A percentile compares a stretch with the other conserved stretches of the same genome.
These are phyloP conservation scores for Beris morrisii DNA, from an alignment of 2,888 invertebrate genomes.

Conservation along the genomic window DNA sequence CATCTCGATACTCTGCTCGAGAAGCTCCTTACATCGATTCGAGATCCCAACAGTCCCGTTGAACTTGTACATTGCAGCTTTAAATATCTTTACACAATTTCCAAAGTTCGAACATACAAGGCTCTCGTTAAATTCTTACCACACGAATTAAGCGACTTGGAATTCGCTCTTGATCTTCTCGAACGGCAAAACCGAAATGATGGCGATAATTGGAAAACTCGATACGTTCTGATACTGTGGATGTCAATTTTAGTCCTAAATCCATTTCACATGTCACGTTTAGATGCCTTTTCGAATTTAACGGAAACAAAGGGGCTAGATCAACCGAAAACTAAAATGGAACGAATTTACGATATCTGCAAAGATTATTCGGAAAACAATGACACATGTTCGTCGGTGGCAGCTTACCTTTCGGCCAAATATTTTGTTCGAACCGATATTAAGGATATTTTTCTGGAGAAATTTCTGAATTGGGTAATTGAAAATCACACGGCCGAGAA, in stretches of 20 bases:
- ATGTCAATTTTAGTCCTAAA: constrained; percentile 92
- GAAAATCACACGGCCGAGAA: constrained; percentile 63
- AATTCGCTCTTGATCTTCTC: constrained; percentile 78
- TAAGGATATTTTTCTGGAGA: constrained; percentile 73
- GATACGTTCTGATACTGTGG: constrained; percentile 71
- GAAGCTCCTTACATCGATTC: constrained; percentile 70
- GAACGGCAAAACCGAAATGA: constrained; percentile 77
- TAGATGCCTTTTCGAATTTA: constrained; percentile 71
- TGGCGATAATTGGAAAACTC: constrained; percentile 84
- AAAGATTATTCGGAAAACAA: constrained; percentile 76
- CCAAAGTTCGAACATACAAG: constrained; percentile 90
- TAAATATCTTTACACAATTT: constrained; percentile 79
- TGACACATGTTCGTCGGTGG: constrained; percentile 84
- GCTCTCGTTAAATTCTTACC: constrained; percentile 87
- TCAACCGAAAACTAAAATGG: constrained; percentile 64
- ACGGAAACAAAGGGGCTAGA: constrained; percentile 39
- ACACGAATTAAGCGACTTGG: constrained; percentile 89
- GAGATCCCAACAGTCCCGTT: constrained; percentile 61
- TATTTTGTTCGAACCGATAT: constrained; percentile 81
- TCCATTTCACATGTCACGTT: constrained; percentile 90
- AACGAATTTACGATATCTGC: constrained; percentile 76
- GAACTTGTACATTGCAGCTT: constrained; percentile 73
- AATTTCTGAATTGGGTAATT: constrained; percentile 80
- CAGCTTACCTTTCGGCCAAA: constrained; percentile 83
- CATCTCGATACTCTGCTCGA: constrained; percentile 75